Evolutionary conservation across 92 coral and sea anemone genomes (phyloP).

Genomic region (Virgularia gustaviana): DNA sequence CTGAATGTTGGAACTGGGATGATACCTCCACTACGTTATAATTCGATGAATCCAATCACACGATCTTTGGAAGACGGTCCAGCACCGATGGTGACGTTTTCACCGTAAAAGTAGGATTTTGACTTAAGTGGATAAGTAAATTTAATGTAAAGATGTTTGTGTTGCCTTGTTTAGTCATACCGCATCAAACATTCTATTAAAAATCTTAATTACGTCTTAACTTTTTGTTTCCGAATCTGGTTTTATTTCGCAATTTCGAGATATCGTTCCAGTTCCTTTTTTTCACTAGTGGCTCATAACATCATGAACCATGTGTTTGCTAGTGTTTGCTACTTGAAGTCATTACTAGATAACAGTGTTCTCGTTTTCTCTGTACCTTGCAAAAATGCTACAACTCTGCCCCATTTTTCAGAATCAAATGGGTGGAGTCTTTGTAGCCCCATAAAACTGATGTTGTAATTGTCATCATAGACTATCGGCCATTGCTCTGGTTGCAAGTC

Average conservation of each 20-base stretch:
- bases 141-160: neutral
- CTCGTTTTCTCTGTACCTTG: slow-evolving; percentile 79
- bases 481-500: slow-evolving; percentile 75
- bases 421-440: slow-evolving; percentile 91
- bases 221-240: no score
- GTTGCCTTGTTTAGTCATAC: no score
- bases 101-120: neutral
- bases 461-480: slow-evolving; percentile 82
- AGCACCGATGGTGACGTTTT: neutral
- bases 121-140: neutral
- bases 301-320: no score
- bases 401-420: slow-evolving; percentile 99
- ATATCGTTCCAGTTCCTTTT: no score
- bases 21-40: no score
- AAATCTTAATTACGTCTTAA: no score
- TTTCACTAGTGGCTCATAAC: no score
- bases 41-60: no score
- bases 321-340: no score
- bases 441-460: slow-evolving; percentile 87
- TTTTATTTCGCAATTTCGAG: neutral
- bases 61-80: neutral
- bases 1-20: no score
- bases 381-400: slow-evolving; percentile 67
- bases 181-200: no score
- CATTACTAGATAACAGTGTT: no score